A percentile compares a stretch with the other conserved stretches of the same genome.
phyloP scores from a whole-genome alignment of 2,113 vertebrate species.

The Todiramphus saurophagus region DNA sequence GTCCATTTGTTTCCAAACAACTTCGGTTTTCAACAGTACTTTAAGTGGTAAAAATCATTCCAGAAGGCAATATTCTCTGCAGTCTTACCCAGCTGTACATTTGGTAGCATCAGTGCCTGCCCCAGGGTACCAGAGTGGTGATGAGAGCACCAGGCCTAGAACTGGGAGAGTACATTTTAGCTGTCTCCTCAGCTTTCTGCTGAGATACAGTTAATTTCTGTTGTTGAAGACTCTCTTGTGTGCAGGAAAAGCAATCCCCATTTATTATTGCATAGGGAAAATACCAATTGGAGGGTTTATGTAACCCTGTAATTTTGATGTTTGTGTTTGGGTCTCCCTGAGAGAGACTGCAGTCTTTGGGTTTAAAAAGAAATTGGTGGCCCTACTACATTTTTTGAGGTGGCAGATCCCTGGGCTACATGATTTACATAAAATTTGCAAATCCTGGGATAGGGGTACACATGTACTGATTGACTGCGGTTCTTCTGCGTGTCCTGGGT shows the following conservation, averaged over 20 bases:
- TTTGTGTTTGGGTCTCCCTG: background rate
- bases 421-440: background rate
- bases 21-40: background rate
- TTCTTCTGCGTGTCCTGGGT: background rate
- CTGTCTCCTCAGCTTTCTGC: background rate
- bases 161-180: background rate
- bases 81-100: background rate
- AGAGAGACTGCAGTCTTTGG: background rate
- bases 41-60: background rate
- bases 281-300: background rate
- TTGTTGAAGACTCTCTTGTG: background rate
- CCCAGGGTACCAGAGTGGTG: rapidly evolving
- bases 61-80: background rate
- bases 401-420: background rate
- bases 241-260: background rate
- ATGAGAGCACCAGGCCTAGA: background rate
- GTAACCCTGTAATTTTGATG: background rate
- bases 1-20: background rate
- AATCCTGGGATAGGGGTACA: background rate
- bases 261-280: background rate
- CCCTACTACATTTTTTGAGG: background rate
- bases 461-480: background rate
- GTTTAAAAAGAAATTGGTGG: background rate
- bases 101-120: background rate
- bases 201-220: background rate